A percentile compares a stretch with the other conserved stretches of the same genome.
phyloP scores from a whole-genome alignment of 1,140 invertebrate genomes.

The Doryteuthis pealeii region DNA sequence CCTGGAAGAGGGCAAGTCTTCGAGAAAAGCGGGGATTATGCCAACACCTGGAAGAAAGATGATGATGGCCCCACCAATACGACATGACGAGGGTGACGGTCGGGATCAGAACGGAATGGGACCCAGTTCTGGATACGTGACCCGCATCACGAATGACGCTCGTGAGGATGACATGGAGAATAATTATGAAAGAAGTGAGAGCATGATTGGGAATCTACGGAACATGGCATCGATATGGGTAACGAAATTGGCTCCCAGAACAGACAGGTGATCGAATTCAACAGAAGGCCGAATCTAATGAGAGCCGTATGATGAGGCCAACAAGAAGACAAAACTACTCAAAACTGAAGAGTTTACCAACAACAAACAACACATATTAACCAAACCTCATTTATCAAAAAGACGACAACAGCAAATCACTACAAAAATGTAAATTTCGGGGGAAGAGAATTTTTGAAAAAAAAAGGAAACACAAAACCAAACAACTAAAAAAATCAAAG shows the following conservation, averaged over 20 bases:
- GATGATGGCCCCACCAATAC: slow-evolving; percentile 98
- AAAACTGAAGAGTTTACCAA: slow-evolving; percentile 28
- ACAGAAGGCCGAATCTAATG: slow-evolving; percentile 73
- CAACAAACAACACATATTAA: slow-evolving; percentile 10
- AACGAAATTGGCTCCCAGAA: slow-evolving; percentile 98
- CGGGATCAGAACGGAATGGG: slow-evolving; percentile 93
- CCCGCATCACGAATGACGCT: slow-evolving; percentile 66
- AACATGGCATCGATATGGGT: slow-evolving; percentile 99
- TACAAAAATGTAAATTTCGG: not conserved
- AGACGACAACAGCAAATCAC: not conserved
- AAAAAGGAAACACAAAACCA: not conserved
- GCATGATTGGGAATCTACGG: slow-evolving; percentile 97
- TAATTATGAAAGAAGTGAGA: slow-evolving; percentile 68
- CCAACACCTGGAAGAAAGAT: slow-evolving; percentile 95
- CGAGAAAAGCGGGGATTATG: slow-evolving; percentile 82
- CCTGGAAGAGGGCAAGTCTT: slow-evolving; percentile 84
- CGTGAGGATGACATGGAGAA: slow-evolving; percentile 68
- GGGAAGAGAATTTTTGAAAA: not conserved
- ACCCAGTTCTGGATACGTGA: too few species aligned
- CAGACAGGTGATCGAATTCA: slow-evolving; percentile 93
- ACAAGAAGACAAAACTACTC: slow-evolving; percentile 65
- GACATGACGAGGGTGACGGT: slow-evolving; percentile 96
- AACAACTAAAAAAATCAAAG: not conserved
- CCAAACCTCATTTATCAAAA: not conserved
- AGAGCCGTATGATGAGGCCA: slow-evolving; percentile 64